A percentile compares a stretch with the other conserved stretches of the same genome.
Evolutionary conservation across 2,797 vertebrate genomes (phyloP).

Genomic region (Melanogrammus aeglefinus): DNA sequence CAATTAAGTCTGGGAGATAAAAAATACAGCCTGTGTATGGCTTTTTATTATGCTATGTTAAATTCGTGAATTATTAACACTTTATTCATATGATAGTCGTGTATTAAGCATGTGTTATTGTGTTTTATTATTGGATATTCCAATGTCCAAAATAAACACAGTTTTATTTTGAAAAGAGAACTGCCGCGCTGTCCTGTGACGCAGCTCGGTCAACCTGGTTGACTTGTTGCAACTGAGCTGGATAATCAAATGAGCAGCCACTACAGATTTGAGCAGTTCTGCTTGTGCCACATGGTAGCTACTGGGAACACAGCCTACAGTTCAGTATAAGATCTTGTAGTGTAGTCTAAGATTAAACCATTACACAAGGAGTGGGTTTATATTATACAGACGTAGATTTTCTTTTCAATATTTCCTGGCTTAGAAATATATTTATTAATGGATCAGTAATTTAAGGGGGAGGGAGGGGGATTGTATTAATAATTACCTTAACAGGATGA

Average conservation of each 20-base stretch:
- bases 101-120: background rate
- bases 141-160: background rate
- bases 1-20: background rate
- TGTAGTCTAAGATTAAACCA: background rate
- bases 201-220: background rate
- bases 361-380: too few relatives aligned
- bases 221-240: background rate
- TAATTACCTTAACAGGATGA: background rate
- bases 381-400: background rate
- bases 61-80: background rate
- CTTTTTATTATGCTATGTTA: background rate
- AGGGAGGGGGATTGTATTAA: too few relatives aligned
- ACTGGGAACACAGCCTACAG: background rate
- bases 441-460: too few relatives aligned
- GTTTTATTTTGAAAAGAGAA: conserved; percentile 5
- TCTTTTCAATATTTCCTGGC: background rate
- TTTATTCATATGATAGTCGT: background rate
- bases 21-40: background rate
- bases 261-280: background rate
- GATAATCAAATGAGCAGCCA: conserved; percentile 4
- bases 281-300: background rate
- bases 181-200: background rate
- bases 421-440: background rate
- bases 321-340: background rate
- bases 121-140: background rate